Evolutionary conservation across 92 coral and sea anemone genomes (phyloP).

Genomic region (Porites rus): DNA sequence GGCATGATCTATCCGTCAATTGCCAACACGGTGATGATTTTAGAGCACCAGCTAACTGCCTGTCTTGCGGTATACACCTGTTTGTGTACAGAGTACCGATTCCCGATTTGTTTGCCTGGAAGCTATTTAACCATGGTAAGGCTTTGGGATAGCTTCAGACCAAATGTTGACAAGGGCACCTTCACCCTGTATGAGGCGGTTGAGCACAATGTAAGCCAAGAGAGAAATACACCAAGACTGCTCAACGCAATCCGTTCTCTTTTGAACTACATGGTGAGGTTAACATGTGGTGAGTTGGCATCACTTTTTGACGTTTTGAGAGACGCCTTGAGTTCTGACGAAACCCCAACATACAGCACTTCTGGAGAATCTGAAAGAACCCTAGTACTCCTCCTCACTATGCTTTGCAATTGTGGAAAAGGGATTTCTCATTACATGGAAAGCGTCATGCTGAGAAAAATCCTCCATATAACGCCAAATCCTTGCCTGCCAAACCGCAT

Average conservation of each 20-base stretch:
- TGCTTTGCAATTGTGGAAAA: constrained; percentile 80
- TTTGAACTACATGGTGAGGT: constrained; percentile 50
- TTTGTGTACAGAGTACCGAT: constrained; percentile 19
- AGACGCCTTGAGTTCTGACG: constrained; percentile 35
- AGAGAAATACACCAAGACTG: constrained; percentile 4
- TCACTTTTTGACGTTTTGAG: constrained; percentile 60
- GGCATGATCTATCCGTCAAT: constrained; percentile 69
- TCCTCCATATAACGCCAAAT: constrained; percentile 39
- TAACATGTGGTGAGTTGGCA: constrained; percentile 57
- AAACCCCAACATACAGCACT: background rate
- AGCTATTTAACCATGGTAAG: constrained; percentile 69
- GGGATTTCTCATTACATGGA: constrained; percentile 63
- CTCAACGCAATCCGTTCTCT: constrained; percentile 25
- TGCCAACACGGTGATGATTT: constrained; percentile 74
- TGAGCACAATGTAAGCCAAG: constrained; percentile 26
- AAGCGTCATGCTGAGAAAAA: constrained; percentile 41
- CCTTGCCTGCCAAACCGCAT: constrained; percentile 55
- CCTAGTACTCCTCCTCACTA: constrained; percentile 64
- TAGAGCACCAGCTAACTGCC: constrained; percentile 77
- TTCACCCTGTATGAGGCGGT: constrained; percentile 54
- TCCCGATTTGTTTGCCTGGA: constrained; percentile 66
- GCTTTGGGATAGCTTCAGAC: constrained; percentile 66
- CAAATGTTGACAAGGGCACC: constrained; percentile 33
- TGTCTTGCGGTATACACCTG: constrained; percentile 71
- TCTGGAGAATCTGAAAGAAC: constrained; percentile 69